Percentiles rank a stretch among this genome's conserved stretches.
Evolutionary conservation across 53 echinoderm and acorn worm species (phyloP).

Genomic region (Temnopleurus reevesii): DNA sequence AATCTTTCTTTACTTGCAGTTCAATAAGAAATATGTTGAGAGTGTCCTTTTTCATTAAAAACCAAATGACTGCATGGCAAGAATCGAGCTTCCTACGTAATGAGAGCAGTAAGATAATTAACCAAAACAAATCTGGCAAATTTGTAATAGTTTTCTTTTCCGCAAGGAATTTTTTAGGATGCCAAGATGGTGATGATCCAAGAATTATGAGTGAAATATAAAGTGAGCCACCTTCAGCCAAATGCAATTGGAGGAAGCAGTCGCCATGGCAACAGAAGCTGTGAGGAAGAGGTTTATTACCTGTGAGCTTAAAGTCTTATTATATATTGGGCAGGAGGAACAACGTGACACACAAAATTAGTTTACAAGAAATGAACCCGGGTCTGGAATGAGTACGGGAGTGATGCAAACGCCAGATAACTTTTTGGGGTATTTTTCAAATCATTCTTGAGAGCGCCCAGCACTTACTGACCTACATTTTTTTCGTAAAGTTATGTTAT

Average conservation of each 20-base stretch:
- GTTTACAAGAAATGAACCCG: not conserved
- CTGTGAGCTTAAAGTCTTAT: constrained; percentile 14
- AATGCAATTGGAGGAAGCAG: constrained; percentile 35
- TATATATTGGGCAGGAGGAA: not conserved
- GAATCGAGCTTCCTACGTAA: not conserved
- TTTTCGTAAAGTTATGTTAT: not conserved
- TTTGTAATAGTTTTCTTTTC: not conserved
- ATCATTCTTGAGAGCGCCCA: not conserved
- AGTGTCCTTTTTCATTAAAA: no score
- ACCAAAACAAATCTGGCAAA: not conserved
- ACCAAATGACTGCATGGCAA: no score
- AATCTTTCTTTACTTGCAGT: no score
- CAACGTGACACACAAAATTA: not conserved
- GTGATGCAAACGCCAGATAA: no score
- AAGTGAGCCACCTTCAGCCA: not conserved
- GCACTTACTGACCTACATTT: not conserved
- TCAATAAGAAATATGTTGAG: no score
- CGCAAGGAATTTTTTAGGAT: not conserved
- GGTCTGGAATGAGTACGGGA: not conserved
- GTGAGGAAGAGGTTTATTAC: constrained; percentile 46
- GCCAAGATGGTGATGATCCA: not conserved
- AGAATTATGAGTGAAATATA: not conserved
- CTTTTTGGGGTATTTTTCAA: not conserved
- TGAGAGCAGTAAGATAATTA: not conserved
- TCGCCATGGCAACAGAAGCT: constrained; percentile 12